A percentile compares a stretch with the other conserved stretches of the same genome.
phyloP scores from a whole-genome alignment of 2,888 invertebrate species.

The Callyntrura sp. region DNA sequence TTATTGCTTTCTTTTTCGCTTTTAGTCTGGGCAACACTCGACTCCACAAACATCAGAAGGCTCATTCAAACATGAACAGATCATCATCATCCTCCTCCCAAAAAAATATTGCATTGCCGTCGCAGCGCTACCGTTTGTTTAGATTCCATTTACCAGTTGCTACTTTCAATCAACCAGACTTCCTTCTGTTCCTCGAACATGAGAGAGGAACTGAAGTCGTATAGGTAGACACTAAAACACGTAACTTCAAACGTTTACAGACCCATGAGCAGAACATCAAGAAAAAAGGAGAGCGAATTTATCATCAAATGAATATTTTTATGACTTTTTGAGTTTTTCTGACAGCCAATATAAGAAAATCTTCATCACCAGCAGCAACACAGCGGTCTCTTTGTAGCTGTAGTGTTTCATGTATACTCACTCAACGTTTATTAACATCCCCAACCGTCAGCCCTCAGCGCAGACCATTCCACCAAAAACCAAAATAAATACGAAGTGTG shows the following conservation, averaged over 20 bases:
- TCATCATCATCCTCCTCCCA: constrained; percentile 30
- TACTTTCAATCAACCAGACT: neutral
- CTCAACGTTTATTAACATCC: constrained; percentile 19
- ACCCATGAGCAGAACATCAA: neutral
- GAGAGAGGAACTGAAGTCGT: neutral
- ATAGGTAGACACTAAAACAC: neutral
- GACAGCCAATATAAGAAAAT: constrained; percentile 52
- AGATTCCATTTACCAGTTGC: neutral
- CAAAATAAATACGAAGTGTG: constrained; percentile 29
- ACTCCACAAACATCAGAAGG: neutral
- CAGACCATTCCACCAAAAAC: constrained; percentile 32
- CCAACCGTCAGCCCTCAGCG: neutral
- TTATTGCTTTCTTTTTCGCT: constrained; percentile 11
- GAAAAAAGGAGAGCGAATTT: constrained; percentile 30
- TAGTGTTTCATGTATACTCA: constrained; percentile 8
- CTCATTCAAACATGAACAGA: neutral
- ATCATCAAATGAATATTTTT: constrained; percentile 46
- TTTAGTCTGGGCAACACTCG: neutral
- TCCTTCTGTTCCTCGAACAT: neutral
- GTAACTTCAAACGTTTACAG: neutral
- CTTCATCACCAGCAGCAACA: constrained; percentile 9
- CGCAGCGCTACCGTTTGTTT: constrained; percentile 17
- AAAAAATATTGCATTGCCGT: constrained; percentile 3
- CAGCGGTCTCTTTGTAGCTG: neutral
- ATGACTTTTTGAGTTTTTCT: constrained; percentile 39